Conservation (phyloP, 2,888 invertebrate species). For the Mesorhabditis belari region DNA sequence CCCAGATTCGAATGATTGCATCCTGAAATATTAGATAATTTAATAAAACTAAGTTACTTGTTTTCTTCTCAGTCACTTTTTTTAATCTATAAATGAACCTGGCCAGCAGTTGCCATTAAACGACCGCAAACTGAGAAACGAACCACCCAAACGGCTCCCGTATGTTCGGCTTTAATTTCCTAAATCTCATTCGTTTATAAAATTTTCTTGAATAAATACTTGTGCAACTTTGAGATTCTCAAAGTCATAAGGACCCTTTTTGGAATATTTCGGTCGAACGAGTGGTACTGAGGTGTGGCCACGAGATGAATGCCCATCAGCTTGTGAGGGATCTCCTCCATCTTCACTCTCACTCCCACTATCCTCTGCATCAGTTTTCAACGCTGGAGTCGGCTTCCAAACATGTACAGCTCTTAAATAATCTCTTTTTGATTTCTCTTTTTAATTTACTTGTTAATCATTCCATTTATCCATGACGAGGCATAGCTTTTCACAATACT, state of each 20-base stretch:
- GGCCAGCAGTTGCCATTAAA: conserved; percentile 89
- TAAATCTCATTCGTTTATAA: conserved; percentile 43
- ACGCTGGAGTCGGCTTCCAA: neutral
- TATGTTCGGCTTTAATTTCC: conserved; percentile 75
- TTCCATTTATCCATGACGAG: neutral
- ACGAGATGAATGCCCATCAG: neutral
- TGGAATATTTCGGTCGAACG: conserved; percentile 80
- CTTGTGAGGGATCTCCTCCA: conserved; percentile 3
- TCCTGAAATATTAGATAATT: conserved; percentile 62
- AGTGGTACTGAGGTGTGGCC: conserved; percentile 9
- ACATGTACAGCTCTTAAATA: neutral
- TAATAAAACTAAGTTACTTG: neutral
- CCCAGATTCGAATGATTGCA: conserved; percentile 86
- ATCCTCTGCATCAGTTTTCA: conserved; percentile 9
- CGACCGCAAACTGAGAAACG: conserved; percentile 86
- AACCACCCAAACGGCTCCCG: conserved; percentile 92
- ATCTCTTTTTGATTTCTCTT: neutral
- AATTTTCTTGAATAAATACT: conserved; percentile 62
- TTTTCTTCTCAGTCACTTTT: too few species aligned
- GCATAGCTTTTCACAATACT: neutral
- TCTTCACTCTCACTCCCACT: conserved; percentile 20
- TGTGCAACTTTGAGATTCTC: conserved; percentile 78
- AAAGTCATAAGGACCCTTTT: conserved; percentile 95
- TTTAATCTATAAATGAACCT: too few species aligned
- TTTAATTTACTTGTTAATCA: neutral